phyloP scores from a whole-genome alignment of 2,113 vertebrate species.

The Anguilla rostrata region DNA sequence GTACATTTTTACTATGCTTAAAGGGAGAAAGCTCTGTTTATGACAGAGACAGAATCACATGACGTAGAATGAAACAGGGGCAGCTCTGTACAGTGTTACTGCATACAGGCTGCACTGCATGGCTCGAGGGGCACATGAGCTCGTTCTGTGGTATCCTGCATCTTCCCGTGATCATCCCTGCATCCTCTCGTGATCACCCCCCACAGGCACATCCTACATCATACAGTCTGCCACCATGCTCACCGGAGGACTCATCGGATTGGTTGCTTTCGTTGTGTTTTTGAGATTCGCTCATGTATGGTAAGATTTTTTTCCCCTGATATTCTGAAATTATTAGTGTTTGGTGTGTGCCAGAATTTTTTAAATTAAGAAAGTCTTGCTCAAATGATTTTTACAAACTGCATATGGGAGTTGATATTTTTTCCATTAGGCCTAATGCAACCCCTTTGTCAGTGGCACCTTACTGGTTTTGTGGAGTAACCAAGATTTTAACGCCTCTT shows the following conservation, averaged over 20 bases:
- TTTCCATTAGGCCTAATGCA: no score
- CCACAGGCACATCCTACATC: constrained; percentile 59
- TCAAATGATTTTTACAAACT: no score
- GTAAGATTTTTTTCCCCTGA: constrained; percentile 42
- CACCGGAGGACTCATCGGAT: constrained; percentile 48
- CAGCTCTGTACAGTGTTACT: not conserved
- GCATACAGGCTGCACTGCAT: not conserved
- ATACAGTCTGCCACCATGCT: constrained; percentile 54
- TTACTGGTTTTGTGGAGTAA: no score
- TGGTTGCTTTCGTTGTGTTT: constrained; percentile 44
- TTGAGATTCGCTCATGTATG: constrained; percentile 50
- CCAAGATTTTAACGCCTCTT: no score
- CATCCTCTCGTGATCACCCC: not conserved
- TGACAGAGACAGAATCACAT: not conserved
- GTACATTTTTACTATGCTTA: not conserved
- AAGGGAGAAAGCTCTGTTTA: not conserved
- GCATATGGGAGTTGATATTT: no score
- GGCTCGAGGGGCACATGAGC: not conserved
- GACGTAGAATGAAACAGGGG: not conserved
- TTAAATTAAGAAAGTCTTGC: no score
- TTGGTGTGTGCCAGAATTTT: not conserved
- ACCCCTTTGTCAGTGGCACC: no score
- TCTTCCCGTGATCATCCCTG: not conserved
- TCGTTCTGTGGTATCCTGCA: not conserved
- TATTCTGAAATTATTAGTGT: not conserved